Evolutionary conservation across 2,888 invertebrate species (phyloP), one percentile per base, ranked within the genome.

Genomic region (Cistogaster globosa): DNA sequence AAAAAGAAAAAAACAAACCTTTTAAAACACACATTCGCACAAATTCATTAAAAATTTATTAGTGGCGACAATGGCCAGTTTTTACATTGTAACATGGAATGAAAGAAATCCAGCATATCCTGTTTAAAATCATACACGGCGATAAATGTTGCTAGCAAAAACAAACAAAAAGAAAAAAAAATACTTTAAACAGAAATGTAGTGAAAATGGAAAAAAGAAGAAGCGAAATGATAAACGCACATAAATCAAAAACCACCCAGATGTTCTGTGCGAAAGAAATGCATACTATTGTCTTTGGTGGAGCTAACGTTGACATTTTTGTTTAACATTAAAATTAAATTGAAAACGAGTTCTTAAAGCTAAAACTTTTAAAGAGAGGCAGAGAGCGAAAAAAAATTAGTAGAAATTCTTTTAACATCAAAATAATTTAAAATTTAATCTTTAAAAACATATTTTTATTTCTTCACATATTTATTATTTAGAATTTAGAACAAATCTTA

Each of bases 41-140:
- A 67, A 85, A 85, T 82, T 85, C 82, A 82, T 82, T 82, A 82
- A 85, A 85, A 85, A 71, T 82, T 82, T 85, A 82, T 82, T 75
- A 71, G 62, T 85, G 85, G 85, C 85, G 85, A 79, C 85, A 82
- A 85, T 82, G 78, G 69, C 60, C 58, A 79, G 69, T 67, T 75
- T 58, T 82, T 75, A 82, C 77, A 76, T 67, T 79, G 82, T 82
- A 79, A 82, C 55, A 20, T 63, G 51, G 51, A 67, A 74, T 57
- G 57, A 63, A 57, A 67, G 62, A 74, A 69, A 45, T 85, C 74
- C 69, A 60, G 82, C 85, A 82, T 85, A 85, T 85, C 85, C 85
- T 85, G 85, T 79, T 85, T 78, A 60, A 58, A 82, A 71, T 65
- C 82, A 71, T 51, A 55, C 57, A 72, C 55, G 22, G 53, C 69